A percentile compares a stretch with the other conserved stretches of the same genome.
Evolutionary conservation across 2,797 vertebrate genomes (phyloP).

Genomic region (Pampus argenteus): DNA sequence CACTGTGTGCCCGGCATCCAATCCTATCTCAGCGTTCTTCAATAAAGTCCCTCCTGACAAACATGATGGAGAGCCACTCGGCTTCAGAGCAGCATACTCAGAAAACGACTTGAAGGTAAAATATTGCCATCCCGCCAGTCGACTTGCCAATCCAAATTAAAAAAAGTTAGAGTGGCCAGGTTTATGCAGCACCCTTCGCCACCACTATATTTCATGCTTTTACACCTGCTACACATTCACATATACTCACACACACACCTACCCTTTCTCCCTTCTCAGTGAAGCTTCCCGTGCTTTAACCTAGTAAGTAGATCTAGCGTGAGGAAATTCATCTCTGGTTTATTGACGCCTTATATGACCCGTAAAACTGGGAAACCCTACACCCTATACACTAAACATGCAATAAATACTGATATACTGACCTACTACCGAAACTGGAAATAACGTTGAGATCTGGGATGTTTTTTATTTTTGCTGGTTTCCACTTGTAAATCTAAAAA

Average conservation of each 20-base stretch:
- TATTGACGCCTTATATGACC: neutral
- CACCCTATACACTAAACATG: neutral
- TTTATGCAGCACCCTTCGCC: slow-evolving; percentile 67
- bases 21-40: slow-evolving; percentile 70
- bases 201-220: slow-evolving; percentile 74
- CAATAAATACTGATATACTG: slow-evolving; percentile 7
- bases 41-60: slow-evolving; percentile 81
- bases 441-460: too few relatives aligned
- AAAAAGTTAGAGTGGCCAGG: slow-evolving; percentile 80
- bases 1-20: slow-evolving; percentile 41
- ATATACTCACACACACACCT: slow-evolving; percentile 9
- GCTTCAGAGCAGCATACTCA: slow-evolving; percentile 72
- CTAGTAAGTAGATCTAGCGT: slow-evolving; percentile 21
- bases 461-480: too few relatives aligned
- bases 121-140: slow-evolving; percentile 70
- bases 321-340: slow-evolving; percentile 23
- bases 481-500: too few relatives aligned
- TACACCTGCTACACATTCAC: slow-evolving; percentile 34
- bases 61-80: slow-evolving; percentile 85
- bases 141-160: slow-evolving; percentile 84
- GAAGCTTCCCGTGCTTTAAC: slow-evolving; percentile 17
- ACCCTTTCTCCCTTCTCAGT: slow-evolving; percentile 1
- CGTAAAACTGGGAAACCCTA: neutral
- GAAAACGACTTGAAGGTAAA: slow-evolving; percentile 76
- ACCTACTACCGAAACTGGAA: too few relatives aligned